phyloP scores from a whole-genome alignment of 2,113 vertebrate species.

The Podocnemis expansa region DNA sequence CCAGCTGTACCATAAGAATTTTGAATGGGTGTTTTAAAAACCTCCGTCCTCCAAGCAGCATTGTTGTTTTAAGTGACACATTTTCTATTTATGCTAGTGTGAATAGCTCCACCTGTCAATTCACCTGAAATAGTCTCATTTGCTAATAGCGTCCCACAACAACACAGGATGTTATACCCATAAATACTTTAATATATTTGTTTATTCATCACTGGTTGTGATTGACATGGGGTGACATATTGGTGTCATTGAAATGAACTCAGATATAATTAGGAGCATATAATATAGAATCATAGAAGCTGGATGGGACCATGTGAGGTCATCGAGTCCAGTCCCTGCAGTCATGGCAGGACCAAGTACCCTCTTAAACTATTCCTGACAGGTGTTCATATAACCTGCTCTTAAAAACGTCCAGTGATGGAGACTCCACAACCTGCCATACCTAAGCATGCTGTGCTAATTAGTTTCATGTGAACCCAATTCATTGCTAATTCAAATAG shows the following conservation, averaged over 20 bases:
- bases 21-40: too few species aligned
- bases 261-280: slow-evolving; percentile 69
- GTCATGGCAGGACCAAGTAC: too few species aligned
- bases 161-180: not conserved
- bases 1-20: not conserved
- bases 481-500: slow-evolving; percentile 66
- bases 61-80: not conserved
- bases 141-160: not conserved
- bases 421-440: too few species aligned
- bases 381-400: too few species aligned
- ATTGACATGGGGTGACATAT: slow-evolving; percentile 58
- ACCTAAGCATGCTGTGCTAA: slow-evolving; percentile 65
- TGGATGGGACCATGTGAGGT: too few species aligned
- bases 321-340: too few species aligned
- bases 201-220: slow-evolving; percentile 57
- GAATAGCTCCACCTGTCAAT: not conserved
- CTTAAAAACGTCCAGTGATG: too few species aligned
- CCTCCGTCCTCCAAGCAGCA: not conserved
- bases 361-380: too few species aligned
- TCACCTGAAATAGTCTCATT: slow-evolving; percentile 21
- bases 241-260: slow-evolving; percentile 68
- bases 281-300: too few species aligned
- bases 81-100: not conserved
- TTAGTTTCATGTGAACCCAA: slow-evolving; percentile 68
- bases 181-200: slow-evolving; percentile 41